Conservation (phyloP, 2,888 invertebrate genomes). For the Drosophila leonis region DNA sequence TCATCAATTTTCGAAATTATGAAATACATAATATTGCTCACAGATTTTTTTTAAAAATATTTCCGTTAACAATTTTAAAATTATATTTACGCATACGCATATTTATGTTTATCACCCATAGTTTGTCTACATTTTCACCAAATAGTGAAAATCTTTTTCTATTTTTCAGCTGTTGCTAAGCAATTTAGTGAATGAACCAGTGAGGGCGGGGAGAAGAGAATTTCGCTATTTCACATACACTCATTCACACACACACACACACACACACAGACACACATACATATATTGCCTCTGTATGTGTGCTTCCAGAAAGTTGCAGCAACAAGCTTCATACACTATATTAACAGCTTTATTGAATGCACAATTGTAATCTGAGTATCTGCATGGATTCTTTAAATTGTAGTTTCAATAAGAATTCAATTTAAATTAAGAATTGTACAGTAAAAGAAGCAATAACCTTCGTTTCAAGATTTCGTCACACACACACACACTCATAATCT, state of each 20-base stretch:
- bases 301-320: conserved; percentile 60
- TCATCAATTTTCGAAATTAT: not conserved
- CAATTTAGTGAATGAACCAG: conserved; percentile 36
- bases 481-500: conserved; percentile 27
- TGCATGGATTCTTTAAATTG: not conserved
- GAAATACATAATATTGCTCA: not conserved
- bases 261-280: no score
- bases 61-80: no score
- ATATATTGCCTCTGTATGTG: conserved; percentile 19
- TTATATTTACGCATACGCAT: not conserved
- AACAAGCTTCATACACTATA: conserved; percentile 39
- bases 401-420: not conserved
- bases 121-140: not conserved
- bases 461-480: conserved; percentile 52
- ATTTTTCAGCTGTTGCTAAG: conserved; percentile 52
- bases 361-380: not conserved
- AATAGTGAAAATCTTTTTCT: not conserved
- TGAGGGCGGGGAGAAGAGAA: conserved; percentile 19
- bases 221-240: conserved; percentile 49
- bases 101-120: not conserved
- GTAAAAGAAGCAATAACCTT: conserved; percentile 42
- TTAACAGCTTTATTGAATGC: conserved; percentile 7
- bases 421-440: not conserved
- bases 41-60: not conserved
- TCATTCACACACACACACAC: conserved; percentile 34